Conservation (phyloP, 2,888 invertebrate genomes). For the Aelia acuminata region DNA sequence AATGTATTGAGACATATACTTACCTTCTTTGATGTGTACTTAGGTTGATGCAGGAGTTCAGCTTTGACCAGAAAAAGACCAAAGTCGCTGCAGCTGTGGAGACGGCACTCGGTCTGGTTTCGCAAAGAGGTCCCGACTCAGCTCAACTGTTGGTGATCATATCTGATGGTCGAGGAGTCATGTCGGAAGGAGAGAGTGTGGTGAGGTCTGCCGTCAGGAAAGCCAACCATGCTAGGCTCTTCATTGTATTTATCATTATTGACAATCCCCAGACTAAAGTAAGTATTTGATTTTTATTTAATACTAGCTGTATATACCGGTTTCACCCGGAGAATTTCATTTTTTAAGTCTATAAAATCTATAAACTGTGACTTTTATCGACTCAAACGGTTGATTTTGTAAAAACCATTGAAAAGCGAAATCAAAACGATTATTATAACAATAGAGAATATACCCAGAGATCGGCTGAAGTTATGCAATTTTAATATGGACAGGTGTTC, state of each 20-base stretch:
- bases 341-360: no score
- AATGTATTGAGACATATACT: background rate
- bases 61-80: constrained; percentile 92
- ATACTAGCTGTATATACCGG: no score
- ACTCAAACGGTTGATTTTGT: no score
- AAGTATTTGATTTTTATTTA: background rate
- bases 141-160: constrained; percentile 92
- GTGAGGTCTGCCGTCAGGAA: constrained; percentile 85
- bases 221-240: constrained; percentile 86
- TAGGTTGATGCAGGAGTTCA: constrained; percentile 82
- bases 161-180: constrained; percentile 95
- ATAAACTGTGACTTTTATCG: no score
- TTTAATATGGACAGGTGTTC: no score
- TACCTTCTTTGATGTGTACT: constrained; percentile 61
- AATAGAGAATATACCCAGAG: no score
- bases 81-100: constrained; percentile 87
- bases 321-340: no score
- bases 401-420: no score
- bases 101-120: constrained; percentile 80
- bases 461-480: no score
- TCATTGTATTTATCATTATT: constrained; percentile 94
- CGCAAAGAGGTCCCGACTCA: constrained; percentile 60
- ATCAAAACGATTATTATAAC: no score
- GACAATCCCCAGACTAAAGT: constrained; percentile 91
- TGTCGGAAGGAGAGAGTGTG: constrained; percentile 85